Evolutionary conservation across 2,113 vertebrate species (phyloP).

Genomic region (Manacus vitellinus): DNA sequence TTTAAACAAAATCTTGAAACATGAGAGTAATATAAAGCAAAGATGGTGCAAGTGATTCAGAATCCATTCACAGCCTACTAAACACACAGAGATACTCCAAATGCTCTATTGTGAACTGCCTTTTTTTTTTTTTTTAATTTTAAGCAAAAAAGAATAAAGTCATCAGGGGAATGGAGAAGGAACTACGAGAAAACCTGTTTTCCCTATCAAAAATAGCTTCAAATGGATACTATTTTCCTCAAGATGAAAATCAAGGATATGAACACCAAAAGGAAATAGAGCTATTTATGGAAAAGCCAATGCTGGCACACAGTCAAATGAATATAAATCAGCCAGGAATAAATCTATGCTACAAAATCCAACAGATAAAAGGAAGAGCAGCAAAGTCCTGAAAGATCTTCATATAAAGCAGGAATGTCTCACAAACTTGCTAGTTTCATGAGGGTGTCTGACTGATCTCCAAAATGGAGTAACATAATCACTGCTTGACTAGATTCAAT

Average conservation of each 20-base stretch:
- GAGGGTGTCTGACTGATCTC: neutral
- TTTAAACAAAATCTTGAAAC: neutral
- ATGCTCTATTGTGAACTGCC: neutral
- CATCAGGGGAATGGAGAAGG: neutral
- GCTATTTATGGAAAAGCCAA: conserved; percentile 4
- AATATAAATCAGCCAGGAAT: neutral
- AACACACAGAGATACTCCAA: neutral
- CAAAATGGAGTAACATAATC: neutral
- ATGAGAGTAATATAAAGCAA: neutral
- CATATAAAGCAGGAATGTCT: neutral
- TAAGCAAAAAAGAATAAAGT: neutral
- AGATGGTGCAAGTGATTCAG: neutral
- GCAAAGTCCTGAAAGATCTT: neutral
- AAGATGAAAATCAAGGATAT: neutral
- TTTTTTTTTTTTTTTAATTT: neutral
- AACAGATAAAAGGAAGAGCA: conserved; percentile 2
- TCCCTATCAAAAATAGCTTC: neutral
- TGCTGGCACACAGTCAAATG: neutral
- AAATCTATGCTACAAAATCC: neutral
- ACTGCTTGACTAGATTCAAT: neutral
- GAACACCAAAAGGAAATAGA: conserved; percentile 1
- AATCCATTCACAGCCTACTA: neutral
- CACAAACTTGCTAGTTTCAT: neutral
- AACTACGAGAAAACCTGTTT: neutral
- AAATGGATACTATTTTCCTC: neutral